Evolutionary conservation across 2,797 vertebrate species (phyloP).

Genomic region (Ambastaia sidthimunki): DNA sequence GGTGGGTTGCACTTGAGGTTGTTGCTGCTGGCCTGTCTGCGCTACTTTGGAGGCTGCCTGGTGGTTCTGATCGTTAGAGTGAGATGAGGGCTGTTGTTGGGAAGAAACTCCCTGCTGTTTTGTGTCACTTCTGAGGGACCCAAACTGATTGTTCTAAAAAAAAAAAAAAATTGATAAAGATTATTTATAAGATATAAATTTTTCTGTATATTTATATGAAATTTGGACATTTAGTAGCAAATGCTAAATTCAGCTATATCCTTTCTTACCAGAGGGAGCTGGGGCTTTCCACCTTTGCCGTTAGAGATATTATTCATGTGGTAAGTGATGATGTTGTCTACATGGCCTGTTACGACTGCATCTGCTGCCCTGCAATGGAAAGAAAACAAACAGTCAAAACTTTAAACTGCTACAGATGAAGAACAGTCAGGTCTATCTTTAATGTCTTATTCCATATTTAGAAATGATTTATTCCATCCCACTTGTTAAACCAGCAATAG

Average conservation of each 20-base stretch:
- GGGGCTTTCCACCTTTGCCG: slow-evolving; percentile 91
- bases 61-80: slow-evolving; percentile 88
- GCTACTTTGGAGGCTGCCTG: slow-evolving; percentile 90
- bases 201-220: neutral
- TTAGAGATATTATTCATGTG: slow-evolving; percentile 99
- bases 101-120: slow-evolving; percentile 79
- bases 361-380: slow-evolving; percentile 91
- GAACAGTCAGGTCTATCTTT: slow-evolving; percentile 11
- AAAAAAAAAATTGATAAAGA: slow-evolving; percentile 15
- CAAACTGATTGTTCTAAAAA: slow-evolving; percentile 90
- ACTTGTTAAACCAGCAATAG: neutral
- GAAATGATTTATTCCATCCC: neutral
- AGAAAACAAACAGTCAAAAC: slow-evolving; percentile 43
- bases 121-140: slow-evolving; percentile 86
- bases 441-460: neutral
- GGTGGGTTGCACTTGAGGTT: slow-evolving; percentile 68
- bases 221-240: neutral
- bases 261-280: slow-evolving; percentile 87
- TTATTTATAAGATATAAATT: too few species aligned
- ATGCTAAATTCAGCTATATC: neutral
- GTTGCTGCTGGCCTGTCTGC: slow-evolving; percentile 82
- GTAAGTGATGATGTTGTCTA: slow-evolving; percentile 96
- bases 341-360: slow-evolving; percentile 95
- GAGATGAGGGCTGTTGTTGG: slow-evolving; percentile 80
- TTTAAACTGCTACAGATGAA: slow-evolving; percentile 2